Evolutionary conservation across 2,113 vertebrate species (phyloP).

Genomic region (Muscicapa adusta): DNA sequence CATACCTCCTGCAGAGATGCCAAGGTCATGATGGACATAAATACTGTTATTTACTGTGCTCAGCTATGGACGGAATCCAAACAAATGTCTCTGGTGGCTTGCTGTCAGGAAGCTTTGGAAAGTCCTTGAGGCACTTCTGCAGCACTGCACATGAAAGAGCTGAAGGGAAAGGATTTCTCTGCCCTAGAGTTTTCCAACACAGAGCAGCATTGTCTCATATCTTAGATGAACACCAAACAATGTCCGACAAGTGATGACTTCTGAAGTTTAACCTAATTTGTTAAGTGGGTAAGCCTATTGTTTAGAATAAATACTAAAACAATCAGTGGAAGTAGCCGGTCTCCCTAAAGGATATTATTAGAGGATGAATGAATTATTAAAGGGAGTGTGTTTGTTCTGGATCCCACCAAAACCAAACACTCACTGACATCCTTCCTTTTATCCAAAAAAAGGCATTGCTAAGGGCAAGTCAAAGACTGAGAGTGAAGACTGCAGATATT

Average conservation of each 20-base stretch:
- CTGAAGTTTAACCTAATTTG: background rate
- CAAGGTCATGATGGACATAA: background rate
- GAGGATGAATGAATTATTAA: background rate
- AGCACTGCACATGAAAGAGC: background rate
- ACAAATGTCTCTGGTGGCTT: background rate
- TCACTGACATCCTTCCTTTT: background rate
- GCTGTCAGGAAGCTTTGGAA: background rate
- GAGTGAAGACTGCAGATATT: background rate
- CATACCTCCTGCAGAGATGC: background rate
- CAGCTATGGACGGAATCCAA: background rate
- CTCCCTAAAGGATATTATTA: background rate
- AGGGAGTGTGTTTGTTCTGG: background rate
- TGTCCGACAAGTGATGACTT: background rate
- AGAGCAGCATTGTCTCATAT: background rate
- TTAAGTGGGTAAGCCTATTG: background rate
- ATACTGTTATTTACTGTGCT: background rate
- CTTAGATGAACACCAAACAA: background rate
- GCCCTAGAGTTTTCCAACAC: background rate
- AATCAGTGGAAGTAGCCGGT: background rate
- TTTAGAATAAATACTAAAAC: constrained; percentile 4
- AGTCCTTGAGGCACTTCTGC: background rate
- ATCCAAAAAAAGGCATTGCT: background rate
- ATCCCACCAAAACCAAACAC: background rate
- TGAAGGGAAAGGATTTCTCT: background rate
- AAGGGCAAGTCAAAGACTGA: background rate